Evolutionary conservation across 2,888 invertebrate species (phyloP).

Genomic region (Drosophila infuscata): DNA sequence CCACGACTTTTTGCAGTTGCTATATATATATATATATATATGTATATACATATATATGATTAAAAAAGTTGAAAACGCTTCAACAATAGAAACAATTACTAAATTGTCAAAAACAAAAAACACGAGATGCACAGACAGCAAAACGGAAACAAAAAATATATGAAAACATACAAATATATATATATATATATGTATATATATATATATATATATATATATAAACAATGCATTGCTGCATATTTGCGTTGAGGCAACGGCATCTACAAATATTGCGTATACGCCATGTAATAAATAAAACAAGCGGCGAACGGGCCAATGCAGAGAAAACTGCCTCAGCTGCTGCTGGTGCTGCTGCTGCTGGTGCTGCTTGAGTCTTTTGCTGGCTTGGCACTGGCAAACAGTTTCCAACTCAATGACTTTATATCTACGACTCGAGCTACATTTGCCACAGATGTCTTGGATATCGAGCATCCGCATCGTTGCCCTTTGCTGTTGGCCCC

Average conservation of each 20-base stretch:
- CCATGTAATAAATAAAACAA: conserved; percentile 72
- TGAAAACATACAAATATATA: conserved; percentile 1
- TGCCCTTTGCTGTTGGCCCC: conserved; percentile 29
- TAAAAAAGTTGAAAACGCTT: conserved; percentile 74
- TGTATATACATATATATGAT: conserved; percentile 69
- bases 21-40: background rate
- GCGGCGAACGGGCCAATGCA: conserved; percentile 38
- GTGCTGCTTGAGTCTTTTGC: conserved; percentile 58
- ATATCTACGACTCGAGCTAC: conserved; percentile 69
- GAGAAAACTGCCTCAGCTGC: conserved; percentile 37
- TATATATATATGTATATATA: conserved; percentile 31
- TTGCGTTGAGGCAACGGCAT: conserved; percentile 41
- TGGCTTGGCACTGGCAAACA: conserved; percentile 68
- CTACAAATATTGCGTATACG: conserved; percentile 75
- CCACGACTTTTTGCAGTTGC: conserved; percentile 41
- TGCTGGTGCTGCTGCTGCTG: conserved; percentile 10
- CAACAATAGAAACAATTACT: conserved; percentile 71
- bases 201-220: conserved; percentile 12
- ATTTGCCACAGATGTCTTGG: conserved; percentile 75
- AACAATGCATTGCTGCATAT: conserved; percentile 70
- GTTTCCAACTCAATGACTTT: conserved; percentile 79
- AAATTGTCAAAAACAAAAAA: conserved; percentile 58
- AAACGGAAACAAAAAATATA: conserved; percentile 23
- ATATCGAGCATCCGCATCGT: conserved; percentile 65
- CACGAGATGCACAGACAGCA: conserved; percentile 19